Percentiles rank a stretch among this genome's conserved stretches.
Conservation (phyloP, 2,888 invertebrate species). For the Pterostichus niger region DNA sequence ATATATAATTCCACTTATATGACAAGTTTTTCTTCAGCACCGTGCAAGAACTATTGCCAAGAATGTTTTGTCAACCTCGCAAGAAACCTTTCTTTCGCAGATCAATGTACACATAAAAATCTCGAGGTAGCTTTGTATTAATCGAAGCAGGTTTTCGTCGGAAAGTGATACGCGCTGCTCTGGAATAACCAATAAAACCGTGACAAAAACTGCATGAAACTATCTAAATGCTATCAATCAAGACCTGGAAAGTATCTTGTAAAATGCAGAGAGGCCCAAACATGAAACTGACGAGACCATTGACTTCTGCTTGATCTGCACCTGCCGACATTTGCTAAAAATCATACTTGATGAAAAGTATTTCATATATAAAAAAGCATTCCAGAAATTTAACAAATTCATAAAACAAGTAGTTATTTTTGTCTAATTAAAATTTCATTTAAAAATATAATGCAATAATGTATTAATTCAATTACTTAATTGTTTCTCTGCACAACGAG, state of each 20-base stretch:
- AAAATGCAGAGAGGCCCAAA: background rate
- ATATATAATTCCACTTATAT: slow-evolving; percentile 67
- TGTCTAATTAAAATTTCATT: too few relatives aligned
- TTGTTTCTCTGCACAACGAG: too few relatives aligned
- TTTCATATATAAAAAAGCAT: too few relatives aligned
- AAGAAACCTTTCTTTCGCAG: slow-evolving; percentile 70
- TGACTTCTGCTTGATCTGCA: slow-evolving; percentile 6
- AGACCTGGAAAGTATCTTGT: slow-evolving; percentile 9
- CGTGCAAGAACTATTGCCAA: slow-evolving; percentile 65
- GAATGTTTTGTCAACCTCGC: slow-evolving; percentile 57
- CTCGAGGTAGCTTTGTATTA: slow-evolving; percentile 71
- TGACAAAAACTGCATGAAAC: slow-evolving; percentile 55
- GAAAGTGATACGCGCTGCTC: slow-evolving; percentile 70
- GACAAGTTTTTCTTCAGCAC: slow-evolving; percentile 64
- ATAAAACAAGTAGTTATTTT: too few relatives aligned
- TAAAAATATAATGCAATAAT: too few relatives aligned
- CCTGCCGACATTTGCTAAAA: slow-evolving; percentile 16
- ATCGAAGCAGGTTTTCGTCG: slow-evolving; percentile 70
- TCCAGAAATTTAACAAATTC: too few relatives aligned
- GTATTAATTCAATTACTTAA: too few relatives aligned
- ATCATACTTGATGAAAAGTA: background rate
- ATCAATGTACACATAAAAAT: slow-evolving; percentile 73
- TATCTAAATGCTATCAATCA: slow-evolving; percentile 61
- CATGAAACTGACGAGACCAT: background rate
- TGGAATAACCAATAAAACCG: slow-evolving; percentile 70